Percentiles rank a stretch among this genome's conserved stretches.
These are phyloP conservation scores for Ennomos fuscantarius DNA, from an alignment of 2,888 invertebrate genomes.

Conservation along the genomic window DNA sequence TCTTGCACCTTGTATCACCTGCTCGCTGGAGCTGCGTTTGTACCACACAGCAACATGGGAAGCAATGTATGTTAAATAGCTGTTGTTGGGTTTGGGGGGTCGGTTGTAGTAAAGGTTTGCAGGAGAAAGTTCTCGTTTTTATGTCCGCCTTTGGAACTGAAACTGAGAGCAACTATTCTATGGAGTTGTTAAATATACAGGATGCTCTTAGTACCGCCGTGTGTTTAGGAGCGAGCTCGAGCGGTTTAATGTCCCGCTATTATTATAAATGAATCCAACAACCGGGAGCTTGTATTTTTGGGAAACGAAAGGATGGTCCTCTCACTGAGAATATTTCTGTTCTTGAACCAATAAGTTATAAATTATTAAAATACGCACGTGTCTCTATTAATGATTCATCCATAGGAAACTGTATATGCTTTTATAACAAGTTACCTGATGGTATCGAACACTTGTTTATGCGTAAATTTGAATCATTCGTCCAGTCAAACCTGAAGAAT, in stretches of 20 bases:
- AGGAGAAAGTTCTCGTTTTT: slow-evolving; percentile 30
- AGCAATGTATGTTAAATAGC: slow-evolving; percentile 45
- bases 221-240: slow-evolving; percentile 14
- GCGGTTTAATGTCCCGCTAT: slow-evolving; percentile 15
- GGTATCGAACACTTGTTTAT: too few relatives aligned
- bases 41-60: slow-evolving; percentile 27
- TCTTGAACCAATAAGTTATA: background rate
- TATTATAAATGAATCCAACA: slow-evolving; percentile 15
- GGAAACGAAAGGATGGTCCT: slow-evolving; percentile 3
- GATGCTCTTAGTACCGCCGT: slow-evolving; percentile 8
- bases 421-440: too few relatives aligned
- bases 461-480: too few relatives aligned
- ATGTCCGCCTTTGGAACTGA: slow-evolving; percentile 21
- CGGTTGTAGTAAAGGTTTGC: slow-evolving; percentile 40
- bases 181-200: slow-evolving; percentile 23
- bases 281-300: slow-evolving; percentile 5
- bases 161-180: slow-evolving; percentile 21
- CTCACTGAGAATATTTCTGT: slow-evolving; percentile 1
- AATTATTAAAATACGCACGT: too few relatives aligned
- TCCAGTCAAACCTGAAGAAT: too few relatives aligned
- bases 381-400: too few relatives aligned
- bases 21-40: slow-evolving; percentile 17
- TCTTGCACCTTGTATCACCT: slow-evolving; percentile 37
- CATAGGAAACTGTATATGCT: too few relatives aligned
- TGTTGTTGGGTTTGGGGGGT: slow-evolving; percentile 29